Evolutionary conservation across 2,113 vertebrate genomes (phyloP).

Genomic region (Falcunculus frontatus): DNA sequence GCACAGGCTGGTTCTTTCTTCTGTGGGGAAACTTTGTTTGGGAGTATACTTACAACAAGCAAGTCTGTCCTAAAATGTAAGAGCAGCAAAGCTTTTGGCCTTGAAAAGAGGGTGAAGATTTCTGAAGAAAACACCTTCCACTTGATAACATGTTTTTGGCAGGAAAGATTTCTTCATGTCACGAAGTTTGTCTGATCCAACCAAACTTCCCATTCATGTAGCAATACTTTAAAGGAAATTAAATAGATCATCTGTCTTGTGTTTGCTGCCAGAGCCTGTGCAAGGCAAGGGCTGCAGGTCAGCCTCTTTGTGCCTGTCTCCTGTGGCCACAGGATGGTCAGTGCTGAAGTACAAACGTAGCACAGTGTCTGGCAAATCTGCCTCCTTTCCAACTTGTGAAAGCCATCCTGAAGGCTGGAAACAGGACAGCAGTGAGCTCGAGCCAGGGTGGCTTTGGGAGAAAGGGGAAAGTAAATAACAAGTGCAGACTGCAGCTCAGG

Average conservation of each 20-base stretch:
- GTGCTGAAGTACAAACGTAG: rapidly evolving
- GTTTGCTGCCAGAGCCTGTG: background rate
- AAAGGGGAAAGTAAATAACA: background rate
- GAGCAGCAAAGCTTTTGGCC: background rate
- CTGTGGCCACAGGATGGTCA: rapidly evolving
- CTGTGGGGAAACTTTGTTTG: background rate
- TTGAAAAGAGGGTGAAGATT: background rate
- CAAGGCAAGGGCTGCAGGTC: background rate
- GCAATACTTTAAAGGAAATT: background rate
- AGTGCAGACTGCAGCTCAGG: background rate
- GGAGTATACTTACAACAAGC: background rate
- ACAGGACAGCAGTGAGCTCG: background rate
- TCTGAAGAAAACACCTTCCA: background rate
- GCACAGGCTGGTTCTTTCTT: background rate
- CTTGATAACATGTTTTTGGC: background rate
- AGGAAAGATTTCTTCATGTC: background rate
- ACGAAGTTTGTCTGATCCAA: background rate
- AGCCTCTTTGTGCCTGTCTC: background rate
- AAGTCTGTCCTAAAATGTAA: background rate
- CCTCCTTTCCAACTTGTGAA: background rate
- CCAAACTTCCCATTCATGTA: background rate
- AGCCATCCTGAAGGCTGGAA: background rate
- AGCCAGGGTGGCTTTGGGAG: background rate
- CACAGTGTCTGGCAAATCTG: rapidly evolving
- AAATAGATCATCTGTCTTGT: background rate